Conservation (phyloP, 2,888 invertebrate genomes). For the Philereme transversata region DNA sequence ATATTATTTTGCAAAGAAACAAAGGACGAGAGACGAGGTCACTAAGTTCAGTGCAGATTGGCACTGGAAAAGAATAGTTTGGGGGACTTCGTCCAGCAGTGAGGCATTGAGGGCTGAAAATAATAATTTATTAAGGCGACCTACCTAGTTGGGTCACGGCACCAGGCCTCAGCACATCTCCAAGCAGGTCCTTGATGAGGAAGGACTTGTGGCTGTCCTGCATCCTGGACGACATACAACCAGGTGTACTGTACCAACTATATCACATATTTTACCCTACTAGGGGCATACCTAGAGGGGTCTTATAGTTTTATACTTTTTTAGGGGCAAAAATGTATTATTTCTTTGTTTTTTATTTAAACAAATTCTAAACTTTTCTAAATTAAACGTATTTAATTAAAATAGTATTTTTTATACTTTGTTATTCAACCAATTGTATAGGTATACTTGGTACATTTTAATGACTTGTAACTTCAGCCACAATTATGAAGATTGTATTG, state of each 20-base stretch:
- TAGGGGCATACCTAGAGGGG: too few relatives aligned
- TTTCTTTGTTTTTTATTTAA: too few relatives aligned
- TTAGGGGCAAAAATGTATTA: not conserved
- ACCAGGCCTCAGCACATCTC: slow-evolving; percentile 86
- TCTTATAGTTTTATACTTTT: not conserved
- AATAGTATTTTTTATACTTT: too few relatives aligned
- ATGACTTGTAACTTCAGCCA: not conserved
- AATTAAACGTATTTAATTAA: too few relatives aligned
- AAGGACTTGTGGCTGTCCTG: slow-evolving; percentile 91
- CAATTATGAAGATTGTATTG: not conserved
- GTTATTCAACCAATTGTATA: too few relatives aligned
- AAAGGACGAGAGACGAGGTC: too few relatives aligned
- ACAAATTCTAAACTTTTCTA: too few relatives aligned
- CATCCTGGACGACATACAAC: slow-evolving; percentile 64
- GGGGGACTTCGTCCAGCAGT: too few relatives aligned
- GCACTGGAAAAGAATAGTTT: too few relatives aligned
- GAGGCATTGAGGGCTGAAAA: too few relatives aligned
- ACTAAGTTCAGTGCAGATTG: too few relatives aligned
- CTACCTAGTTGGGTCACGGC: slow-evolving; percentile 46
- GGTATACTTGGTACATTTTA: not conserved
- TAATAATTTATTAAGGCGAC: slow-evolving; percentile 17
- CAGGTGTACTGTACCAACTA: not conserved
- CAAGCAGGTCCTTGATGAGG: slow-evolving; percentile 92
- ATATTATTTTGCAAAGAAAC: too few relatives aligned
- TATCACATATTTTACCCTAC: slow-evolving; percentile 3